Conservation (phyloP, 2,888 invertebrate species). For the Yponomeuta evonymella region DNA sequence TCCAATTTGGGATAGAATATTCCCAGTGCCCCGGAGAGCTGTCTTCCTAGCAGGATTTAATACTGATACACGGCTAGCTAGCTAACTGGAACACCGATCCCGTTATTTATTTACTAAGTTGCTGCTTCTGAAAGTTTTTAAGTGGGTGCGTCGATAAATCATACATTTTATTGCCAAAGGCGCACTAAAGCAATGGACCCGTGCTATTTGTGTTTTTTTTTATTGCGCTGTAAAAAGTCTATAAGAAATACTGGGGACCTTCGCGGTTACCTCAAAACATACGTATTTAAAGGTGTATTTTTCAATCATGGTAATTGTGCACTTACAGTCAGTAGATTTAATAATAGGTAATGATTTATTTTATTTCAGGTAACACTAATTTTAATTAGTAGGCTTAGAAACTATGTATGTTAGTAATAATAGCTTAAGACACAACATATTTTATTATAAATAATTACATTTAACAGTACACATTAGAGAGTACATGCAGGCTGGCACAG, state of each 20-base stretch:
- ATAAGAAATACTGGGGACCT: neutral
- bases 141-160: conserved; percentile 6
- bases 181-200: neutral
- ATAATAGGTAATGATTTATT: no score
- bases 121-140: conserved; percentile 9
- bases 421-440: no score
- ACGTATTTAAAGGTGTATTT: no score
- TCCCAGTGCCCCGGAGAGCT: conserved; percentile 19
- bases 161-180: conserved; percentile 7
- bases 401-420: no score
- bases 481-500: no score
- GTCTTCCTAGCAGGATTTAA: conserved; percentile 16
- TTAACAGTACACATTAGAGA: no score
- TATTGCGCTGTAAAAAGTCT: conserved; percentile 9
- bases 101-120: conserved; percentile 12
- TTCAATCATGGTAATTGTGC: no score
- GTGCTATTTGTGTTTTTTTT: conserved; percentile 9
- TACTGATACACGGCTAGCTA: conserved; percentile 17
- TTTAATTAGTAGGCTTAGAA: no score
- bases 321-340: no score
- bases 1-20: conserved; percentile 39
- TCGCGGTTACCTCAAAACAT: neutral
- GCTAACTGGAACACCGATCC: neutral
- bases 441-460: no score
- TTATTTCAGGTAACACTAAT: no score